Base-by-base conservation (phyloP, 2,888 invertebrate species). In the Oscheius sp. region DNA sequence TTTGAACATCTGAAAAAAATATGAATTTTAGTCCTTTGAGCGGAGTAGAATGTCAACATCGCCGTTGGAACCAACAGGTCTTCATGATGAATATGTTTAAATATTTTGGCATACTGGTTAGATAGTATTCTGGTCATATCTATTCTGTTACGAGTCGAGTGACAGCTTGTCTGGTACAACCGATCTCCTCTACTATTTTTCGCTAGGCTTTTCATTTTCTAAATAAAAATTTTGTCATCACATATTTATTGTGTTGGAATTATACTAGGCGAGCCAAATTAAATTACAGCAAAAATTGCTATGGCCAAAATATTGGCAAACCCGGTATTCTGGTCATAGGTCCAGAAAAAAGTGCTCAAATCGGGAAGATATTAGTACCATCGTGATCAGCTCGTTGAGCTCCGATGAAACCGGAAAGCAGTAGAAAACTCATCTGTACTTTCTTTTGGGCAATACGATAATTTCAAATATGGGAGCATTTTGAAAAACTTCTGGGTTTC, bases 41-140 rank as follows among this genome's bases (percentile, higher is more conserved):
- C 25, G 66, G 23, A 66, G 66, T n/a, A 49, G 66, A 27, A 13
- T 66, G 27, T 66, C 66, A 18, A 66, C 66, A 6, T 66, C 66
- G 5, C 66, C 66, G 0, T 27, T 66, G 52, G 66, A 66, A 29
- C 49, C 29, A 9, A 29, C 27, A 25, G 52, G 52, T 52, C 49
- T 66, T 3, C 49, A 66, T 9, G 66, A 66, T 52, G 66, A 66
- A 27, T 66, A 29, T 9, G 66, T 66, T 29, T 66, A 52, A 45
- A 13, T 45, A 45, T 2, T 45, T n/a, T 0, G 18, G 2, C 27
- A 52, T n/a, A n/a, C 27, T 52, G 52, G 66, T 64, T 64, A 49
- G 49, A 49, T 66, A 29, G 61, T 27, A 23, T 29, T 61, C 23
- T 66, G 21, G 52, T 52, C 66, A 66, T 66, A 66, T 66, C 66